These are phyloP conservation scores for Steinernema khuongi DNA, from an alignment of 1,140 invertebrate species.

Conservation along the genomic window DNA sequence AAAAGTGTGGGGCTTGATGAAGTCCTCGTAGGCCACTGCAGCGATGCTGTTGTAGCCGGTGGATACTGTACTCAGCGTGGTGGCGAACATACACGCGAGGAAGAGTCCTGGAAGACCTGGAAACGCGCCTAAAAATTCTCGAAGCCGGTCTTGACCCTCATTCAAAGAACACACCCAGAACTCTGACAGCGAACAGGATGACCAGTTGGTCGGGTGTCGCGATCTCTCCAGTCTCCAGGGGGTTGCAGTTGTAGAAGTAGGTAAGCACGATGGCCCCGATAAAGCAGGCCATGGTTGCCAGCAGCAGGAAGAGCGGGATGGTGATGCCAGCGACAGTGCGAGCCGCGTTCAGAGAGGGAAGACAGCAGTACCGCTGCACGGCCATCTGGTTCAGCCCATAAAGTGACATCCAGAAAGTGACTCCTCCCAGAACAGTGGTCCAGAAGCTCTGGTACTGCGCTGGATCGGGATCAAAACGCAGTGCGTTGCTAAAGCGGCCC, in stretches of 20 bases:
- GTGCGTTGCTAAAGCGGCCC: conserved; percentile 27
- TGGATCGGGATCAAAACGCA: conserved; percentile 16
- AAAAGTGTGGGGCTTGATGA: conserved; percentile 33
- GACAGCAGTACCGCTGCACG: conserved; percentile 34
- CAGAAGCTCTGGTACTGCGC: conserved; percentile 33
- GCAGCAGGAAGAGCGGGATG: conserved; percentile 35
- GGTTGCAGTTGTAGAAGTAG: conserved; percentile 41
- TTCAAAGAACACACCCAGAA: conserved; percentile 27
- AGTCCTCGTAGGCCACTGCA: conserved; percentile 38
- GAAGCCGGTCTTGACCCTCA: background rate
- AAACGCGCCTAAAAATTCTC: conserved; percentile 24
- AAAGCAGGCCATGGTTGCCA: conserved; percentile 35
- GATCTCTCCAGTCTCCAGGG: conserved; percentile 39
- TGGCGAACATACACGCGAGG: conserved; percentile 37
- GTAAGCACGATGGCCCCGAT: conserved; percentile 36
- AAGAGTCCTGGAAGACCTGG: conserved; percentile 37
- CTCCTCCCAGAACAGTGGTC: conserved; percentile 35
- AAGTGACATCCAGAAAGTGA: conserved; percentile 33
- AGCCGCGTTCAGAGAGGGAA: conserved; percentile 32
- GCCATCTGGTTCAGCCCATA: conserved; percentile 39
- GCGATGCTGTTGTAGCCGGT: conserved; percentile 39
- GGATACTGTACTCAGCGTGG: conserved; percentile 36
- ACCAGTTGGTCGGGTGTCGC: conserved; percentile 31
- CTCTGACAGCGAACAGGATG: conserved; percentile 35
- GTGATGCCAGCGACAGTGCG: conserved; percentile 12